Evolutionary conservation across 2,797 vertebrate genomes (phyloP).

Genomic region (Danio albolineatus): DNA sequence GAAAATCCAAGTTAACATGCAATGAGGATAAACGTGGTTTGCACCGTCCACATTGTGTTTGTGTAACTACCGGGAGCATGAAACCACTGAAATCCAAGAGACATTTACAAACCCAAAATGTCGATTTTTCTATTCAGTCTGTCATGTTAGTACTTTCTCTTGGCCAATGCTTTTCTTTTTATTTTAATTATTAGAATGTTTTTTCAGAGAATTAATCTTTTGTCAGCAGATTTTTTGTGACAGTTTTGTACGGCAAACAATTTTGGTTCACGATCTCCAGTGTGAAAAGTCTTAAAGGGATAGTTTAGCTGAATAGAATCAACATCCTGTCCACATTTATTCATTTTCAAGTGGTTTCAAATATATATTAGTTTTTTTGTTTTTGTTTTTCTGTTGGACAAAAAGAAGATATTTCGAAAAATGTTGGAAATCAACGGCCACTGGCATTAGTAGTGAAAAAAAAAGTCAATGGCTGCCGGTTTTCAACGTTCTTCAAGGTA

Average conservation of each 20-base stretch:
- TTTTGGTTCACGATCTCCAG: background rate
- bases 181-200: background rate
- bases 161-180: background rate
- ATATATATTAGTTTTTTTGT: too few species aligned
- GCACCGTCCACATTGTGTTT: background rate
- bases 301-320: too few species aligned
- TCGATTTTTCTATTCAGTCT: background rate
- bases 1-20: slow-evolving; percentile 4
- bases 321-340: too few species aligned
- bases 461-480: too few species aligned
- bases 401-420: too few species aligned
- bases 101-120: slow-evolving; percentile 15
- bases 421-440: too few species aligned
- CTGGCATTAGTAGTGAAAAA: too few species aligned
- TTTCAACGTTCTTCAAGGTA: too few species aligned
- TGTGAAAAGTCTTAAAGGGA: background rate
- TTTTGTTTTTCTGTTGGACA: too few species aligned
- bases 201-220: too few species aligned
- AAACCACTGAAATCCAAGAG: slow-evolving; percentile 16
- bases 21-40: background rate
- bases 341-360: too few species aligned
- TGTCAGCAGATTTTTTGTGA: background rate
- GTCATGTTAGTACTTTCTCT: background rate
- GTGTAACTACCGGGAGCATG: background rate
- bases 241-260: background rate